Evolutionary conservation across 37 sponge, comb jelly and placozoan genomes (phyloP).

Genomic region (Ianthella basta): DNA sequence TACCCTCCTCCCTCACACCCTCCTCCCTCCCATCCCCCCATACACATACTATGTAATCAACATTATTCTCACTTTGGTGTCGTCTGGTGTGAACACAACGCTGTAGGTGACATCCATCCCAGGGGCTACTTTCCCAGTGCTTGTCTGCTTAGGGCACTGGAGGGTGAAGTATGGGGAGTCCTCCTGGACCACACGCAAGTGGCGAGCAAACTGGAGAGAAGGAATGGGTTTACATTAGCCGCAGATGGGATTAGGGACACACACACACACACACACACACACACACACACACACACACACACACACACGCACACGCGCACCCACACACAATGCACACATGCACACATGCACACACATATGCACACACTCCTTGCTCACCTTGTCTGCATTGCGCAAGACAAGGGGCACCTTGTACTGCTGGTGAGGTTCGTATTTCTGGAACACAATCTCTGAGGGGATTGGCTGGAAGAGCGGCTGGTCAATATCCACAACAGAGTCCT

Average conservation of each 20-base stretch:
- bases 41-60: no score
- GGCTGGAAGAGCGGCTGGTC: constrained; percentile 92
- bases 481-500: constrained; percentile 78
- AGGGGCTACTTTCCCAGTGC: constrained; percentile 90
- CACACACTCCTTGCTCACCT: constrained; percentile 29
- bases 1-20: no score
- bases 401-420: constrained; percentile 80
- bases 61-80: constrained; percentile 57
- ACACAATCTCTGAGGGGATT: constrained; percentile 90
- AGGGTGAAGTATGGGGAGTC: constrained; percentile 94
- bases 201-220: constrained; percentile 76
- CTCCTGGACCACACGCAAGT: constrained; percentile 81
- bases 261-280: no score
- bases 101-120: constrained; percentile 93
- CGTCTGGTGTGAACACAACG: constrained; percentile 87
- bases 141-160: constrained; percentile 32
- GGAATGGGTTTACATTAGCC: no score
- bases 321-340: not conserved
- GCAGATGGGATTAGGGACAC: no score
- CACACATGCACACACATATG: not conserved
- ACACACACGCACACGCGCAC: not conserved
- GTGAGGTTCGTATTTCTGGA: constrained; percentile 89
- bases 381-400: constrained; percentile 84
- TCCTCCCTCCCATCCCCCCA: no score
- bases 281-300: not conserved